These are phyloP conservation scores for Anticlea derivata DNA, from an alignment of 2,888 invertebrate genomes.

Conservation along the genomic window DNA sequence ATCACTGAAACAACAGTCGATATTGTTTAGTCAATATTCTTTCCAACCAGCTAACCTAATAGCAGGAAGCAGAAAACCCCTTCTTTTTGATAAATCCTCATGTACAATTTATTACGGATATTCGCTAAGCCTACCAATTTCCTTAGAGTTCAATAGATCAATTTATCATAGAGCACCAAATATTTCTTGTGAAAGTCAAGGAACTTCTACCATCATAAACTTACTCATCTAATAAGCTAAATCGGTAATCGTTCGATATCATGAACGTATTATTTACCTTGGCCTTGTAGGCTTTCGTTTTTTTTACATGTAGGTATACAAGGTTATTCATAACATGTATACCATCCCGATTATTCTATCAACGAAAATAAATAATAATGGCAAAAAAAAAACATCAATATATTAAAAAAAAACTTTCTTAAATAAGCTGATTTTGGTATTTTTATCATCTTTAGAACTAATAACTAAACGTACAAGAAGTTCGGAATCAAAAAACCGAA, in stretches of 20 bases:
- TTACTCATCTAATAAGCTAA: not conserved
- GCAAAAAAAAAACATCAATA: too few relatives aligned
- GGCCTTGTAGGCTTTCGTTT: not conserved
- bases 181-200: not conserved
- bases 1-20: too few relatives aligned
- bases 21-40: not conserved
- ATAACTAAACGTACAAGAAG: too few relatives aligned
- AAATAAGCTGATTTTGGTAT: too few relatives aligned
- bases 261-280: not conserved
- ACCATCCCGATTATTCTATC: too few relatives aligned
- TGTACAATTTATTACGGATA: constrained; percentile 28
- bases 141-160: constrained; percentile 24
- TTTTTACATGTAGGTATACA: not conserved
- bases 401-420: too few relatives aligned
- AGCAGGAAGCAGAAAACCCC: constrained; percentile 27
- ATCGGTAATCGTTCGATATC: not conserved
- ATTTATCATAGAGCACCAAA: not conserved
- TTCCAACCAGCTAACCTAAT: constrained; percentile 8
- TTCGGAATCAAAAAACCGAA: too few relatives aligned
- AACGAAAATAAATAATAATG: too few relatives aligned
- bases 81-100: constrained; percentile 23
- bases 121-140: constrained; percentile 29
- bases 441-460: too few relatives aligned
- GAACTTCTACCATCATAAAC: not conserved
- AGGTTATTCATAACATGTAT: too few relatives aligned